Evolutionary conservation across 2,113 vertebrate species (phyloP).

Genomic region (Apeltes quadracus): DNA sequence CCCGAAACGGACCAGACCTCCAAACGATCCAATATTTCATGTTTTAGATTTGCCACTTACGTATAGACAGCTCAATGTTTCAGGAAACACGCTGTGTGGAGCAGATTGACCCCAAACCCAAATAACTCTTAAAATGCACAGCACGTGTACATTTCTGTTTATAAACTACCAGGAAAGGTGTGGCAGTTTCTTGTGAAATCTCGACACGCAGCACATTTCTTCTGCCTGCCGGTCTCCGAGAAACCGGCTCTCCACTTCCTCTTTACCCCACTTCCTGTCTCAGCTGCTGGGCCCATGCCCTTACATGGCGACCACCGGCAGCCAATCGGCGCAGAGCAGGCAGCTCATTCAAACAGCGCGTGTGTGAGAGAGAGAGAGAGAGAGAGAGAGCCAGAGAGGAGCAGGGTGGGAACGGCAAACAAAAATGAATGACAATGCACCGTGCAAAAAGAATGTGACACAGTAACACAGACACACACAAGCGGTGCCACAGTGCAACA

Average conservation of each 20-base stretch:
- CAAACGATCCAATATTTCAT: neutral
- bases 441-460: constrained; percentile 57
- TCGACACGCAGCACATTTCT: constrained; percentile 44
- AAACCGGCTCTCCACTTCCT: constrained; percentile 73
- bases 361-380: constrained; percentile 29
- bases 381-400: constrained; percentile 43
- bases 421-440: constrained; percentile 47
- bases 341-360: constrained; percentile 72
- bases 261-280: constrained; percentile 73
- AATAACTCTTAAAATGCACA: neutral
- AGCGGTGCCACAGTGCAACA: no score
- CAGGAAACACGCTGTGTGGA: neutral
- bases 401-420: constrained; percentile 73
- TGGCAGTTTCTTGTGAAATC: constrained; percentile 53
- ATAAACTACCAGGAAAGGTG: constrained; percentile 56
- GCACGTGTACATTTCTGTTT: neutral
- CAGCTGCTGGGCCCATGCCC: constrained; percentile 70
- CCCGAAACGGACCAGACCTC: neutral
- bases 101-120: neutral
- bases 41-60: neutral
- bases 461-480: no score
- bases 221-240: constrained; percentile 47
- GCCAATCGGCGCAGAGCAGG: constrained; percentile 62
- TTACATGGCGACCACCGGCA: constrained; percentile 71
- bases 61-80: neutral